Percentiles rank a stretch among this genome's conserved stretches.
Evolutionary conservation across 2,888 invertebrate genomes (phyloP).

Genomic region (Entomobrya proxima): DNA sequence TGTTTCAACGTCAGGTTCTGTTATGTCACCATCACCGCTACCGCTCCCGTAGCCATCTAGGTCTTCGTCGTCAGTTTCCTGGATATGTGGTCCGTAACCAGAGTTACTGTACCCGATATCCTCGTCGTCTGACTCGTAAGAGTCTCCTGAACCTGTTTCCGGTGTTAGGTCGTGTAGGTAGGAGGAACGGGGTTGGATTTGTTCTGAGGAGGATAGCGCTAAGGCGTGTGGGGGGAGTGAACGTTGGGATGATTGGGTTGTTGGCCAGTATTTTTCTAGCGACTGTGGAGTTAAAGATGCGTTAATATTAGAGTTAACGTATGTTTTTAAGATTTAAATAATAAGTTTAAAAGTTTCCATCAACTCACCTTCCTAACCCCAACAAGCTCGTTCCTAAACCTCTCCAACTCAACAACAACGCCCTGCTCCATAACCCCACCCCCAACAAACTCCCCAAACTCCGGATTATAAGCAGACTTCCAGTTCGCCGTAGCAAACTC

Average conservation of each 20-base stretch:
- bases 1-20: no score
- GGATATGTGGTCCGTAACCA: conserved; percentile 12
- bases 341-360: background rate
- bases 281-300: background rate
- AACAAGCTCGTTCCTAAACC: conserved; percentile 36
- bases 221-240: conserved; percentile 6
- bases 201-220: conserved; percentile 19
- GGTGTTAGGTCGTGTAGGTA: background rate
- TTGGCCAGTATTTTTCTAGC: conserved; percentile 60
- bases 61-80: conserved; percentile 10
- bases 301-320: background rate
- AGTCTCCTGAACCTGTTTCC: conserved; percentile 31
- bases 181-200: background rate
- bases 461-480: conserved; percentile 28
- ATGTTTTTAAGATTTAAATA: background rate
- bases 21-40: no score
- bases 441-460: conserved; percentile 7
- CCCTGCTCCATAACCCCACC: background rate
- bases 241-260: background rate
- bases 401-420: conserved; percentile 37
- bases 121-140: conserved; percentile 45
- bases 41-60: background rate
- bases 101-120: conserved; percentile 12
- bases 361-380: conserved; percentile 27
- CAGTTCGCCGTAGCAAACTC: conserved; percentile 3